Evolutionary conservation across 2,888 invertebrate species (phyloP), one percentile per base, ranked within the genome.

Genomic region (Aphidius colemani): DNA sequence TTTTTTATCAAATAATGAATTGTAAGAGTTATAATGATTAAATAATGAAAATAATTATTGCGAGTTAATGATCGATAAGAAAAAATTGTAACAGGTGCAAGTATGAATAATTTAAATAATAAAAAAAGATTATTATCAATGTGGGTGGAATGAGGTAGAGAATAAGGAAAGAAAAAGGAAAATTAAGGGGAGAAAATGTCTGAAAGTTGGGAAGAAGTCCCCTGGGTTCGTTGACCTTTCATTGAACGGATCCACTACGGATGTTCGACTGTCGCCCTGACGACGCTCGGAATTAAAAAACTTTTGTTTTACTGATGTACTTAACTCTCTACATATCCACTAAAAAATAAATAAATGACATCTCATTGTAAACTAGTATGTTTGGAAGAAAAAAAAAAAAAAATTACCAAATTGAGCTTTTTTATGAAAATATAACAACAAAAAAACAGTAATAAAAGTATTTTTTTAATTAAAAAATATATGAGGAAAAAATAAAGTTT

Each of bases 271-370:
- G 50, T 59, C 59, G 51, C 43, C 44, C 59, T 59, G 9, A 13
- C 59, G 50, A 67, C 58, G 66, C 61, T 61, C 66, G 65, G 65
- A 70, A 68, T 70, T 70, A 70, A 68, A 70, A 70, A 70, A 70
- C 65, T 68, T 68, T 68, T 66, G 68, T 66, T 70, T 67, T 66
- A 70, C 65, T 62, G 65, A 51, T 57, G 66, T 68, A 62, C 61
- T 61, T 65, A 60, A 55, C 65, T 61, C 65, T 30, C 30, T 30
- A 30, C 30, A 30, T 30, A 53, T 53, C 62, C 51, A 63, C 59
- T 51, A 63, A 67, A 65, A 30, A 67, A 59, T 46, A 62, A 48
- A 61, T 60, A 30, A 59, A 65, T 46, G 61, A 64, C 53, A 64
- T 53, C 53, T 44, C 43, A 55, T 59, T 64, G 53, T 59, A 61